Percentiles rank a stretch among this genome's conserved stretches.
These are phyloP conservation scores for Lasius platythorax DNA, from an alignment of 2,888 invertebrate species.

Conservation along the genomic window DNA sequence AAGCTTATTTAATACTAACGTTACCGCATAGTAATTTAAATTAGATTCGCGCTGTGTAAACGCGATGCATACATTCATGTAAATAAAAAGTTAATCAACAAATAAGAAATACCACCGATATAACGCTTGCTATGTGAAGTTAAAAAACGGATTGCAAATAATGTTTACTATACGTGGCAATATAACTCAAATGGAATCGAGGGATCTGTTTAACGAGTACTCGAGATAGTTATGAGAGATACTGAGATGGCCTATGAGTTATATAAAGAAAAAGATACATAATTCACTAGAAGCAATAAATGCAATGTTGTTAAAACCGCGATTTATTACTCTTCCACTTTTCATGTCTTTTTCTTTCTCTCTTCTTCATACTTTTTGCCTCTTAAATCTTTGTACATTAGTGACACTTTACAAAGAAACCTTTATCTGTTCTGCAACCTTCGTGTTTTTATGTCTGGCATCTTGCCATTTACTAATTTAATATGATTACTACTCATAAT, in stretches of 20 bases:
- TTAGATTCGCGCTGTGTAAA: neutral
- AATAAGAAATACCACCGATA: neutral
- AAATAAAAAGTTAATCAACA: conserved; percentile 13
- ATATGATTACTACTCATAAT: neutral
- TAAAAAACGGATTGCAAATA: conserved; percentile 8
- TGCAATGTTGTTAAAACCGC: conserved; percentile 38
- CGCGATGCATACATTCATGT: neutral
- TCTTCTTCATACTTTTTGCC: neutral
- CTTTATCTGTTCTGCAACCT: neutral
- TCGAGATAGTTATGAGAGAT: conserved; percentile 33
- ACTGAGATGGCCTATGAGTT: neutral
- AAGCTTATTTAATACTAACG: neutral
- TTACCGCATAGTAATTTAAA: conserved; percentile 1
- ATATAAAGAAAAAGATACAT: conserved; percentile 15
- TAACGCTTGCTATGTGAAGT: neutral
- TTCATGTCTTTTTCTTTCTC: neutral
- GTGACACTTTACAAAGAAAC: conserved; percentile 8
- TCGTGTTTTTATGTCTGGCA: conserved; percentile 32
- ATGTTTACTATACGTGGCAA: neutral
- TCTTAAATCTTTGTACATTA: conserved; percentile 13
- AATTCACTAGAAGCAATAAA: conserved; percentile 42
- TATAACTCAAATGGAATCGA: conserved; percentile 61
- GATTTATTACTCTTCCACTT: conserved; percentile 21
- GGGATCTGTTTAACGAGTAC: conserved; percentile 60
- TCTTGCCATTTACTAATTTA: conserved; percentile 42